A percentile compares a stretch with the other conserved stretches of the same genome.
These are phyloP conservation scores for Eublepharis macularius DNA, from an alignment of 2,113 vertebrate species.

Conservation along the genomic window DNA sequence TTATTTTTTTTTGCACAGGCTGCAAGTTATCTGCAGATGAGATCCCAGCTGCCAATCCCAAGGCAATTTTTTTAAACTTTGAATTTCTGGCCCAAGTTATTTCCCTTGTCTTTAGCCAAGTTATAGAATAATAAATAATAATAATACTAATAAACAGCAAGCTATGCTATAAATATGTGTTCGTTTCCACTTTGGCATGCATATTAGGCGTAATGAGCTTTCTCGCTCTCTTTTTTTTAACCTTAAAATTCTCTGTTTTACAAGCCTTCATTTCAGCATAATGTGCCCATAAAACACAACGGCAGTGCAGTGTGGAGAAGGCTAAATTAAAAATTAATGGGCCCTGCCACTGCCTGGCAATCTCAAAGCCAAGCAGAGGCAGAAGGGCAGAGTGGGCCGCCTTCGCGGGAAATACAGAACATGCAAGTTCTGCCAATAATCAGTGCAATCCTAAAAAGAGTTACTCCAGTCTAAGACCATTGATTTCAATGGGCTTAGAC, in stretches of 20 bases:
- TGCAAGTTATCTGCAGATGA: background rate
- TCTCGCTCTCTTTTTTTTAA: conserved; percentile 22
- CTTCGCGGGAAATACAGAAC: background rate
- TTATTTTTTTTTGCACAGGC: background rate
- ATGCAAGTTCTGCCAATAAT: background rate
- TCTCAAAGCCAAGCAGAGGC: conserved; percentile 18
- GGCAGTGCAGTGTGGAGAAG: conserved; percentile 60
- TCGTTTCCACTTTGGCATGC: conserved; percentile 40
- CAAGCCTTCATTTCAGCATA: conserved; percentile 63
- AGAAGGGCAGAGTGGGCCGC: conserved; percentile 32
- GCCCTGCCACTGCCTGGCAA: conserved; percentile 55
- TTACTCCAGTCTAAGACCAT: too few species aligned
- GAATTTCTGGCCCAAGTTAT: conserved; percentile 3
- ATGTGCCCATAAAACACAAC: conserved; percentile 66
- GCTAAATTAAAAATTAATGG: conserved; percentile 76
- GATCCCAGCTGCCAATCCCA: background rate
- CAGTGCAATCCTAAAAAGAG: too few species aligned
- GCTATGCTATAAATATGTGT: conserved; percentile 49
- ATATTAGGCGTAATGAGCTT: conserved; percentile 35
- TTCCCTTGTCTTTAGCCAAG: conserved; percentile 24
- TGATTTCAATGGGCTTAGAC: too few species aligned
- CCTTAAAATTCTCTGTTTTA: conserved; percentile 65
- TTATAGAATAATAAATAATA: conserved; percentile 46
- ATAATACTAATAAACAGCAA: conserved; percentile 46
- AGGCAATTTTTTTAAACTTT: background rate